Percentiles rank a stretch among this genome's conserved stretches.
Conservation (phyloP, 2,113 vertebrate species). For the Willisornis vidua region DNA sequence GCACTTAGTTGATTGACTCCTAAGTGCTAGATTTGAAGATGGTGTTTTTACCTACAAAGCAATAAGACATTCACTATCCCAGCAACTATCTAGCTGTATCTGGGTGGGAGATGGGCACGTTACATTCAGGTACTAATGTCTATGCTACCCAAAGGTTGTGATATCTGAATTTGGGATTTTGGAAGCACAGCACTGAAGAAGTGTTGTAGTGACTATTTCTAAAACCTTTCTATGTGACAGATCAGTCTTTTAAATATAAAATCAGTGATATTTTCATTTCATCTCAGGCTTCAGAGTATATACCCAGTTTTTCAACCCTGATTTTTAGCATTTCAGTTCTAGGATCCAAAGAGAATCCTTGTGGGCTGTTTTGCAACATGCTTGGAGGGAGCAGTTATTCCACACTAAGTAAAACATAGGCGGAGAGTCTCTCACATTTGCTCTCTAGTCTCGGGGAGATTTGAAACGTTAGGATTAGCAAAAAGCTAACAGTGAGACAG, state of each 20-base stretch:
- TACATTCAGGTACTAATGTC: neutral
- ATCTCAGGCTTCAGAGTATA: neutral
- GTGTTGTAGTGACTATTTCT: neutral
- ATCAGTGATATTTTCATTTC: neutral
- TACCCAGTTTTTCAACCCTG: neutral
- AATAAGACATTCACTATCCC: neutral
- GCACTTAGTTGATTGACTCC: neutral
- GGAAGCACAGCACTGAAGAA: neutral
- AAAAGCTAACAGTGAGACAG: conserved; percentile 21
- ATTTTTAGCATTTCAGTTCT: neutral
- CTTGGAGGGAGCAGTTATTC: neutral
- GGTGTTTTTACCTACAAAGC: neutral
- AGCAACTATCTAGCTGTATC: neutral
- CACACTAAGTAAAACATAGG: neutral
- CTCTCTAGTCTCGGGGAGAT: neutral
- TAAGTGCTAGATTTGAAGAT: neutral
- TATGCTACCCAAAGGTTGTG: neutral
- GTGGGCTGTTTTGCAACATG: neutral
- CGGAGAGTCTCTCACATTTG: neutral
- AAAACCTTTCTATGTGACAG: neutral
- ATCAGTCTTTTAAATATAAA: neutral
- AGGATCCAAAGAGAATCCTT: neutral
- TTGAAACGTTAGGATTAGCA: conserved; percentile 19
- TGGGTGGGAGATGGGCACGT: neutral
- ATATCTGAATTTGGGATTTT: neutral